Conservation (phyloP, 2,113 vertebrate species). For the Corynorhinus townsendii region DNA sequence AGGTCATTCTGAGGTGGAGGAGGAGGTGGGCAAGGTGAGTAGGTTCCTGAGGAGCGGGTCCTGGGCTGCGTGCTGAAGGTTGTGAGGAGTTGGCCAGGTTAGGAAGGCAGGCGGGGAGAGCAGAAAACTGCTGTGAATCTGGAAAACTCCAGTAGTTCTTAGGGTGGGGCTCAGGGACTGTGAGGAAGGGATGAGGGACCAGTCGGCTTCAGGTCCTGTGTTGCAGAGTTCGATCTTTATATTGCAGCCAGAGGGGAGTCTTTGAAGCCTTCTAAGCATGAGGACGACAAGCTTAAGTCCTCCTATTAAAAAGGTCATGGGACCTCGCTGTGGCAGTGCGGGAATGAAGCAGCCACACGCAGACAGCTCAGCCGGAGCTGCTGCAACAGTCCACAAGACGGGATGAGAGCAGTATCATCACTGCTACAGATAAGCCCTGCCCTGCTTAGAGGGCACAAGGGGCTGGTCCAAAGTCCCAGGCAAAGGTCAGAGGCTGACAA, state of each 20-base stretch:
- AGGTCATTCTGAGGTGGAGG: not conserved
- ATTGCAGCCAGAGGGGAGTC: not conserved
- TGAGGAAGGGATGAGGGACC: not conserved
- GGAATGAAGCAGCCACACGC: not conserved
- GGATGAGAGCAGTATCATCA: not conserved
- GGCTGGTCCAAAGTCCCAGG: not conserved
- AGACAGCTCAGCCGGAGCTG: not conserved
- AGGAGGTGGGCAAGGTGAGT: not conserved
- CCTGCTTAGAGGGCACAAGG: not conserved
- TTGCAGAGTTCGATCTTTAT: not conserved
- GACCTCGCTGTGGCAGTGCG: not conserved
- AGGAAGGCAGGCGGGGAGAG: not conserved
- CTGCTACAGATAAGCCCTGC: not conserved
- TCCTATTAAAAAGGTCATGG: not conserved
- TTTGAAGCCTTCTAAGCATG: not conserved
- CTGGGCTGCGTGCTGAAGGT: not conserved
- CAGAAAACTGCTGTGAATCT: not conserved
- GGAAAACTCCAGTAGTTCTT: not conserved
- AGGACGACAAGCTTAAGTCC: not conserved
- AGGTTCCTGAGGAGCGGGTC: not conserved
- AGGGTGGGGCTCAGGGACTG: not conserved
- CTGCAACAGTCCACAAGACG: not conserved
- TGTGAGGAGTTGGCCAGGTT: not conserved
- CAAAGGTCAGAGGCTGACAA: not conserved
- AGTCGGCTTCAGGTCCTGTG: not conserved